These are phyloP conservation scores for Myopa testacea DNA, from an alignment of 2,888 invertebrate genomes.

Conservation along the genomic window DNA sequence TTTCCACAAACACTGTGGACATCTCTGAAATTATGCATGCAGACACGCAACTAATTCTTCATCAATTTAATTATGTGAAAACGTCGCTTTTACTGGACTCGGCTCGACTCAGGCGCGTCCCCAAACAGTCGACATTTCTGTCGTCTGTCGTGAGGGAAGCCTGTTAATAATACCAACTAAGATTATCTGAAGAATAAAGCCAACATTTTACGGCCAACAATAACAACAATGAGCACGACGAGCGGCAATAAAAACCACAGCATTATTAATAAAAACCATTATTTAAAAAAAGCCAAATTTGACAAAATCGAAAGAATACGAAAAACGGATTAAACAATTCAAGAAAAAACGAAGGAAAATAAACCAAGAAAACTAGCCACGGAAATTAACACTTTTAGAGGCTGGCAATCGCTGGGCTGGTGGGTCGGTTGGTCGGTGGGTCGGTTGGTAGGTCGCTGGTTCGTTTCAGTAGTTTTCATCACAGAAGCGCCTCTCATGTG, in stretches of 20 bases:
- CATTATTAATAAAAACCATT: conserved; percentile 16
- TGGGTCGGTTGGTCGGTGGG: background rate
- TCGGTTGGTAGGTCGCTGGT: too few species aligned
- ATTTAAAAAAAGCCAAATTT: background rate
- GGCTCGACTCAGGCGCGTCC: background rate
- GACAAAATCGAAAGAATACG: background rate
- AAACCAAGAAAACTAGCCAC: conserved; percentile 15
- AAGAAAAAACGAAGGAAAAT: conserved; percentile 1
- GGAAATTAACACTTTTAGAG: conserved; percentile 30
- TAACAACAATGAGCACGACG: background rate
- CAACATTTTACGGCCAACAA: background rate
- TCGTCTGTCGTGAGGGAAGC: conserved; percentile 14
- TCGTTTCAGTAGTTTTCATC: too few species aligned
- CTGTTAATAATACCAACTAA: conserved; percentile 36
- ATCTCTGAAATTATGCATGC: too few species aligned
- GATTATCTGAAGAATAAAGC: conserved; percentile 42
- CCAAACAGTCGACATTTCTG: background rate
- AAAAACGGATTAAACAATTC: background rate
- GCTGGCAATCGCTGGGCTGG: background rate
- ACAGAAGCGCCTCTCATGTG: background rate
- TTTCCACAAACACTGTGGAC: too few species aligned
- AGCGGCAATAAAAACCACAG: conserved; percentile 15
- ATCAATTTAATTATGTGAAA: conserved; percentile 31
- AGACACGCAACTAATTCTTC: conserved; percentile 28
- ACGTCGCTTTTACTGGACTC: background rate